Evolutionary conservation across 2,888 invertebrate genomes (phyloP).

Genomic region (Orthosia gracilis): DNA sequence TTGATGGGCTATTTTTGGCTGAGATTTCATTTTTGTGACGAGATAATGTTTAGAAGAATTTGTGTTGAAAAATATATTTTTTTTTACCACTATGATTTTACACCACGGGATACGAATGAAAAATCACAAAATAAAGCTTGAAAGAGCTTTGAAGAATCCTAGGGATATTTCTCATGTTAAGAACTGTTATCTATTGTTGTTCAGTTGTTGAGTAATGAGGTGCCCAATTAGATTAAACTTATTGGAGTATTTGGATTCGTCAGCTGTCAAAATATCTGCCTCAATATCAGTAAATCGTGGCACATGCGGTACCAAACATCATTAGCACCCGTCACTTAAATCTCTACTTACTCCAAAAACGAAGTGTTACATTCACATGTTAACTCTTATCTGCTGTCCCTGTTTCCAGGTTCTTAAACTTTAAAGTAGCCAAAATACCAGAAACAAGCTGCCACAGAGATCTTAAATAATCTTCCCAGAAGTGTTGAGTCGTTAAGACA

Average conservation of each 20-base stretch:
- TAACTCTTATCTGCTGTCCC: slow-evolving; percentile 53
- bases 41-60: background rate
- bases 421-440: slow-evolving; percentile 64
- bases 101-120: too few species aligned
- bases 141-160: too few species aligned
- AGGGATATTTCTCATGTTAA: too few species aligned
- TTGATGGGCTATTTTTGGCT: slow-evolving; percentile 28
- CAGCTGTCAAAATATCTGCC: background rate
- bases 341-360: slow-evolving; percentile 43
- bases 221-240: background rate
- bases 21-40: slow-evolving; percentile 1
- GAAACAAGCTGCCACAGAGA: slow-evolving; percentile 62
- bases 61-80: background rate
- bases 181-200: too few species aligned
- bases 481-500: slow-evolving; percentile 84
- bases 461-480: slow-evolving; percentile 74
- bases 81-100: too few species aligned
- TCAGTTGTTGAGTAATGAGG: background rate
- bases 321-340: slow-evolving; percentile 36
- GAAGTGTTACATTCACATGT: slow-evolving; percentile 50
- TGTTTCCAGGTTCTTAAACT: slow-evolving; percentile 64
- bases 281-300: background rate
- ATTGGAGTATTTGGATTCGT: background rate
- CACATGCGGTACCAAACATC: slow-evolving; percentile 30
- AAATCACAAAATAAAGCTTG: background rate